phyloP scores from a whole-genome alignment of 2,888 invertebrate species.

The Alentia gelatinosa region DNA sequence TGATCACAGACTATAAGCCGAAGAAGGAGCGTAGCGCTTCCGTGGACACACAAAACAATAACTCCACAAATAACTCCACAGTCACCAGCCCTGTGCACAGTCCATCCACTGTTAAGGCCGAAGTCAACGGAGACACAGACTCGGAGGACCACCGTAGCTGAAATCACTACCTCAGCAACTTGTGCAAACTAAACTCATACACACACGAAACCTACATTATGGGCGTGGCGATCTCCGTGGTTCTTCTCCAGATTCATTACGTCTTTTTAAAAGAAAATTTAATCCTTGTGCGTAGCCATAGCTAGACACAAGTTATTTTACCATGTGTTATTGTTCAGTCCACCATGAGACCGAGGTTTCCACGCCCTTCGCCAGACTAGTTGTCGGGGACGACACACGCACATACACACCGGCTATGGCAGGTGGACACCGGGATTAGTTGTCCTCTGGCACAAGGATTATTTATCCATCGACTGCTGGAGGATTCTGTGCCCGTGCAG shows the following conservation, averaged over 20 bases:
- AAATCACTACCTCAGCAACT: neutral
- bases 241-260: neutral
- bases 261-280: neutral
- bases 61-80: conserved; percentile 43
- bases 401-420: neutral
- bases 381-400: neutral
- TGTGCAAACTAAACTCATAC: neutral
- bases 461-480: neutral
- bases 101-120: neutral
- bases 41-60: conserved; percentile 28
- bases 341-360: neutral
- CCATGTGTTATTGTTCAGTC: neutral
- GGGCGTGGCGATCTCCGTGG: neutral
- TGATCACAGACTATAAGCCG: conserved; percentile 91
- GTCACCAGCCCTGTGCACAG: neutral
- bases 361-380: neutral
- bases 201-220: neutral
- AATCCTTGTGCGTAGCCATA: too few species aligned
- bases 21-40: conserved; percentile 67
- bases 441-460: conserved; percentile 1
- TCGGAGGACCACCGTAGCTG: conserved; percentile 41
- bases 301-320: too few species aligned
- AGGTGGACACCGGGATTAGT: neutral
- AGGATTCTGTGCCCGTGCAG: neutral
- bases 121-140: conserved; percentile 52